Evolutionary conservation across 2,797 vertebrate species (phyloP).

Genomic region (Thunnus albacares): DNA sequence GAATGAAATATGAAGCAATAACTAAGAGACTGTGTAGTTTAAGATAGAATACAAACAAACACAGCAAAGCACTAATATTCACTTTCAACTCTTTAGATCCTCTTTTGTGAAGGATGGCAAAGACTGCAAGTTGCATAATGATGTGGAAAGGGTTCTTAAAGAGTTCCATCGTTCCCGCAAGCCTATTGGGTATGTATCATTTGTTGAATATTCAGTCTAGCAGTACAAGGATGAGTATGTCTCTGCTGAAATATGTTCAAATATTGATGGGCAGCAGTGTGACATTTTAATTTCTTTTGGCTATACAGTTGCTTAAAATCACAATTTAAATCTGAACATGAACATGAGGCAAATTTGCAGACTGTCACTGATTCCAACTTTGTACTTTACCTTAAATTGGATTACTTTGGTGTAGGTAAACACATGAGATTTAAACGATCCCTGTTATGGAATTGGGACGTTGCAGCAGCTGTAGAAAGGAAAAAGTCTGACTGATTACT

Average conservation of each 20-base stretch:
- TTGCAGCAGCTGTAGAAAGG: constrained; percentile 5
- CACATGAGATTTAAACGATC: constrained; percentile 36
- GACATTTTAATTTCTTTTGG: background rate
- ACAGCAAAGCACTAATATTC: background rate
- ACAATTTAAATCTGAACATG: constrained; percentile 6
- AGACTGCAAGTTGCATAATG: constrained; percentile 83
- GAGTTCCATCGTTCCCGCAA: constrained; percentile 84
- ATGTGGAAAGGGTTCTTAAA: constrained; percentile 84
- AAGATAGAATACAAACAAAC: background rate
- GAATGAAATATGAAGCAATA: constrained; percentile 4
- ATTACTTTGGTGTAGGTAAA: constrained; percentile 44
- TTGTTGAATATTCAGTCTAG: background rate
- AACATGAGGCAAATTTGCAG: constrained; percentile 14
- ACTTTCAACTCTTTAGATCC: constrained; percentile 69
- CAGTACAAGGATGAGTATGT: background rate
- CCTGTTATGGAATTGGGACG: constrained; percentile 56
- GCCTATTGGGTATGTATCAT: constrained; percentile 81
- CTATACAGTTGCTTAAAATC: background rate
- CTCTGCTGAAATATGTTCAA: background rate
- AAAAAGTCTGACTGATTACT: background rate
- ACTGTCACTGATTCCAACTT: background rate
- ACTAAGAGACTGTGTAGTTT: background rate
- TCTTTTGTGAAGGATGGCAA: constrained; percentile 84
- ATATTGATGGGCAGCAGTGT: background rate
- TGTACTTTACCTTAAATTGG: constrained; percentile 21